Base-by-base conservation (phyloP, 2,888 invertebrate genomes). In the Molorchus minor region DNA sequence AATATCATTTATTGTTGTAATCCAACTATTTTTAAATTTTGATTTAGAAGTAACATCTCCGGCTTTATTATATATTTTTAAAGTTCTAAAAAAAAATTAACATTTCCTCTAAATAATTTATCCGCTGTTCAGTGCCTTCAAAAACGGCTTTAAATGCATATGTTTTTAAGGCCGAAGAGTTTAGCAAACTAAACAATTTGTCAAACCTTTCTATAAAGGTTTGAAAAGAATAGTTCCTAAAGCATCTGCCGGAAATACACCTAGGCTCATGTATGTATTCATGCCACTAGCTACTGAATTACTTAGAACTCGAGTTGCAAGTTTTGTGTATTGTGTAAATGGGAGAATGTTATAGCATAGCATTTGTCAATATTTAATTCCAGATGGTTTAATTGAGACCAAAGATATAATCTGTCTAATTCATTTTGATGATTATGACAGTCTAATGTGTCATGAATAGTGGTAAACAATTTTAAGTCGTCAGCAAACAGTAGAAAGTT, bases 1-100 rank as follows among this genome's bases (percentile, higher is more conserved):
- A n/a, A 68, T 52, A 13, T 52, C 54, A 40, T 64, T 67, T 3
- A 68, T 67, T 20, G 62, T 61, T 49, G 61, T 56, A 54, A 54
- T 19, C 67, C 67, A 69, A 36, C 66, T 53, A 33, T 30, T 57
- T 19, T 58, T 46, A 46, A 19, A 63, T 60, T 62, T 59, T 12
- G 61, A 25, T 49, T 44, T 54, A 12, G 53, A 52, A 25, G 64
- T 69, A 8, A 69, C 29, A 49, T 65, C 58, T 33, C n/a, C 10
- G 25, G 57, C 56, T 16, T 35, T 35, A 52, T 52, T 30, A 8
- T 13, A 8, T 10, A 52, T 21, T 51, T 40, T 29, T n/a, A 2
- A 51, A 10, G 36, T 25, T 36, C 7, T 40, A 12, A 1, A 25
- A 16, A 21, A 51, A 51, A 21, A 25, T 15, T n/a, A 52, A 21